Base-by-base conservation (phyloP, 2,113 vertebrate species). In the Bos indicus region DNA sequence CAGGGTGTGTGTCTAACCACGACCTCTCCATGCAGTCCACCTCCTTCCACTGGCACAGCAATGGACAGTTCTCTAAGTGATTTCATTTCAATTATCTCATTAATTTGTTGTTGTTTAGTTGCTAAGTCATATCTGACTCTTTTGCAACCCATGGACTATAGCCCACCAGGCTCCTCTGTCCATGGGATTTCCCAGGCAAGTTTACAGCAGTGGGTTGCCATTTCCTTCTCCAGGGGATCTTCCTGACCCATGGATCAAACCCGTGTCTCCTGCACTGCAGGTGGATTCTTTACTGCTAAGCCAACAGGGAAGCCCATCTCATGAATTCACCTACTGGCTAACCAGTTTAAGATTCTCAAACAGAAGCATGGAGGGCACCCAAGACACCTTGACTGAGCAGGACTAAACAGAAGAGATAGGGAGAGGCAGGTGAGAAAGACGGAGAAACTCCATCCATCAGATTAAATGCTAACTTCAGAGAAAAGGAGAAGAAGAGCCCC, bases 401-500 rank as follows among this genome's bases (percentile, higher is more conserved):
- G 26, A 62, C 40, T 60, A 13, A 87, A n/a, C 80, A 59, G n/a
- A 52, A 48, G 54, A 43, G 48, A n/a, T 2, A 8, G 26, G 13
- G 23, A 91, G 57, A 83, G 71, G 30, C 2, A 7, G 40, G 14
- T 26, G 52, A 33, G 51, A 87, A 82, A 33, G 48, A 62, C 0
- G 0, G 36, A 57, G 46, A 30, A 57, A 43, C 60, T 59, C 54
- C 33, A 36, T 3, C 56, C 17, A 26, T 10, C 59, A 90, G 81
- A 90, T n/a, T 15, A 21, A 82, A 88, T 48, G 80, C 36, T 52
- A 97, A 97, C 89, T 97, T 97, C 83, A 92, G 85, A n/a, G 95
- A 94, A 43, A 92, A 28, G 13, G 23, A 88, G 43, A 86, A 59
- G 95, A 97, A 91, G 81, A 85, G n/a, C 88, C 93, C 33, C 57